These are phyloP conservation scores for Ormyrus labotus DNA, from an alignment of 2,888 invertebrate species.

Conservation along the genomic window DNA sequence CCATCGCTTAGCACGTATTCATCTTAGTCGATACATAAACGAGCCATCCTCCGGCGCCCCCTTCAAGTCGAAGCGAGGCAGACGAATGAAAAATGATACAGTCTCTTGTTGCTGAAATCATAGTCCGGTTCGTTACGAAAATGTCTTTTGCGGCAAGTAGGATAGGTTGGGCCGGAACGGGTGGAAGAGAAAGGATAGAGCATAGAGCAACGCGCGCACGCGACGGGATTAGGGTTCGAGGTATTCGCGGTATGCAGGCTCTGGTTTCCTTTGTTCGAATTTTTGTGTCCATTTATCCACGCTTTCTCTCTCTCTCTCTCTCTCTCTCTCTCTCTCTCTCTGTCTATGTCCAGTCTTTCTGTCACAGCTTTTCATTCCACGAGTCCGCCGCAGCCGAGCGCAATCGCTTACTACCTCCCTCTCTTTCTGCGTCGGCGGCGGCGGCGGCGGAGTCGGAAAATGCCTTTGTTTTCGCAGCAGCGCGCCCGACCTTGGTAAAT, in stretches of 20 bases:
- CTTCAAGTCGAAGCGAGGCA: too few relatives aligned
- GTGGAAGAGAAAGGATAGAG: conserved; percentile 54
- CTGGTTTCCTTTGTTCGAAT: conserved; percentile 68
- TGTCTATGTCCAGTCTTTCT: conserved; percentile 56
- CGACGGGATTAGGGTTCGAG: conserved; percentile 54
- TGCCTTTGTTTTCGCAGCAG: conserved; percentile 54
- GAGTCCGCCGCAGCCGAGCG: conserved; percentile 52
- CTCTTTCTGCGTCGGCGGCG: conserved; percentile 32
- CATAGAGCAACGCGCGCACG: conserved; percentile 50
- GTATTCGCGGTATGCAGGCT: conserved; percentile 66
- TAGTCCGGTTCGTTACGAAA: conserved; percentile 44
- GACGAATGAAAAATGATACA: conserved; percentile 38
- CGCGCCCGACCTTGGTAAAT: conserved; percentile 57
- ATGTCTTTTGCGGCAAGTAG: conserved; percentile 57
- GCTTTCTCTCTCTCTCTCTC: conserved; percentile 40
- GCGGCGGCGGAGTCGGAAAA: conserved; percentile 44
- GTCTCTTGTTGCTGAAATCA: conserved; percentile 17
- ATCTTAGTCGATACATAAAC: not conserved
- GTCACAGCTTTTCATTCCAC: conserved; percentile 63
- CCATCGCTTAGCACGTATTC: not conserved
- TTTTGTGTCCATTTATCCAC: conserved; percentile 69
- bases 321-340: not conserved
- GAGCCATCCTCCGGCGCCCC: not conserved
- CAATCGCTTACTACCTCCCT: conserved; percentile 3
- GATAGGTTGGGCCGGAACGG: conserved; percentile 38